phyloP scores from a whole-genome alignment of 2,888 invertebrate genomes.

The Saturnia pavonia region DNA sequence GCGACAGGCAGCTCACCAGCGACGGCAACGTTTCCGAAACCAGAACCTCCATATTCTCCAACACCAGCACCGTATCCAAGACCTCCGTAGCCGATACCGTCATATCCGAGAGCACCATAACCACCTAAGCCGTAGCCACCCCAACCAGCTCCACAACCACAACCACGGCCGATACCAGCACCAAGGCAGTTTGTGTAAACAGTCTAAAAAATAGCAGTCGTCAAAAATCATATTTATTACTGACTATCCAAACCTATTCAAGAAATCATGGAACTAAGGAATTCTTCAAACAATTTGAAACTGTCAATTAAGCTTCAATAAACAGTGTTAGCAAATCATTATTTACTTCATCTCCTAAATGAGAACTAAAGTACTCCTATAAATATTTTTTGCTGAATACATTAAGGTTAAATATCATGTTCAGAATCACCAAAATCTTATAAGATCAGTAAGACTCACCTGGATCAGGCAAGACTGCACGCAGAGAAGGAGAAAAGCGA shows the following conservation, averaged over 20 bases:
- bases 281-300: too few relatives aligned
- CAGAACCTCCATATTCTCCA: constrained; percentile 35
- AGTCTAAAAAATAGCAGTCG: not conserved
- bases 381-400: too few relatives aligned
- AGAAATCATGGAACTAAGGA: too few relatives aligned
- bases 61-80: constrained; percentile 15
- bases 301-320: too few relatives aligned
- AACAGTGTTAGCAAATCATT: too few relatives aligned
- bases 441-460: too few relatives aligned
- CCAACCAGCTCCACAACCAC: not conserved
- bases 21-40: constrained; percentile 41
- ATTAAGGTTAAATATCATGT: too few relatives aligned
- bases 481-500: constrained; percentile 18
- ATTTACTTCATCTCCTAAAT: too few relatives aligned
- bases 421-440: too few relatives aligned
- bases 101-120: constrained; percentile 25
- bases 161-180: not conserved
- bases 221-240: too few relatives aligned
- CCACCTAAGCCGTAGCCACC: not conserved
- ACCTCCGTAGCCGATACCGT: constrained; percentile 15
- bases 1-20: constrained; percentile 37
- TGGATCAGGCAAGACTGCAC: constrained; percentile 21
- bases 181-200: not conserved
- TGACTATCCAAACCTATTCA: too few relatives aligned
- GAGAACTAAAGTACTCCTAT: too few relatives aligned